Base-by-base conservation (phyloP, 2,113 vertebrate genomes). In the Halcyon senegalensis region DNA sequence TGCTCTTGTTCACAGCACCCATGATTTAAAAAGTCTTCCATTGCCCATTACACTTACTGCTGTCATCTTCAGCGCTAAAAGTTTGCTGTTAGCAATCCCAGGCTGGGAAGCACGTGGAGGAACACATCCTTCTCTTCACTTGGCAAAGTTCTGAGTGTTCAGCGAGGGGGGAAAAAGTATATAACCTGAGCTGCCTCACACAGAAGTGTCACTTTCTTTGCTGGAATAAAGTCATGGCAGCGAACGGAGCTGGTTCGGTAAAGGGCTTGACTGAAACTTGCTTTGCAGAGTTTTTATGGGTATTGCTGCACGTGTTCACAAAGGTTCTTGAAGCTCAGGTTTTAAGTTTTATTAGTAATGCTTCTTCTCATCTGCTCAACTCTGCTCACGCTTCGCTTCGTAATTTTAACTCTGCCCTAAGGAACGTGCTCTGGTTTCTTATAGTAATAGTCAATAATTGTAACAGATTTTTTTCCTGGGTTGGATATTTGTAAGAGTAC, bases 361-460 rank as follows among this genome's bases (percentile, higher is more conserved):
- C 37, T 63, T 13, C 37, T 63, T 13, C 63, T 90, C 44, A 44
- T 90, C 62, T 92, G 44, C 62, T 79, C 39, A 33, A 20, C 18
- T 53, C 33, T 88, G 58, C 55, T 90, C 77, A 80, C 25, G 7
- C 67, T 75, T 82, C 27, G 53, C 72, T 90, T 77, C 13, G 2
- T 76, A 31, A 16, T 82, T 91, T 70, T 82, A 39, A 51, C 67
- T 75, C 37, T 70, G 37, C 69, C 50, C 46, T 60, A 33, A 83
- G 75, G 87, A 95, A 43, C 69, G 56, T 23, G 20, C 19, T 94
- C 16, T 62, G 8, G 14, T 69, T 94, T 86, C 72, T 68, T 76
- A 43, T 1, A 19, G 21, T 44, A 86, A 63, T 44, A 92, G 17
- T 37, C 68, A 84, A 13, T 63, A 84, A 69, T 62, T 69, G 21